phyloP scores from a whole-genome alignment of 2,797 vertebrate genomes.

The Sparidentex hasta region DNA sequence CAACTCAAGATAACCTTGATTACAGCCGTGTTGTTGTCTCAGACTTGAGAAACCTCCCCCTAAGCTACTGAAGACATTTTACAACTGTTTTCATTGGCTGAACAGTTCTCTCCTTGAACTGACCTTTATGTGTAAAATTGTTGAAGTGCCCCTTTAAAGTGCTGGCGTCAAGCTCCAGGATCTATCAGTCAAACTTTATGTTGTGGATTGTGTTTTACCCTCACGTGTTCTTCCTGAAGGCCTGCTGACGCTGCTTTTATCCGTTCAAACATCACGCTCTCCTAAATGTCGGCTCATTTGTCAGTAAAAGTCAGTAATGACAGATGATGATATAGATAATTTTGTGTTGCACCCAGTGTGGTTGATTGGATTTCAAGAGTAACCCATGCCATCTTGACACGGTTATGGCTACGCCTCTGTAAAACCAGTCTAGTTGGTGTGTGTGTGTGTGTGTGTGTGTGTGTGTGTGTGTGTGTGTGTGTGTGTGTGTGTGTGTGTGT shows the following conservation, averaged over 20 bases:
- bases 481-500: slow-evolving; percentile 3
- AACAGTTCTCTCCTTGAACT: neutral
- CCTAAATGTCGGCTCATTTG: slow-evolving; percentile 15
- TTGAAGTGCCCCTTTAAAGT: neutral
- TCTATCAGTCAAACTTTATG: neutral
- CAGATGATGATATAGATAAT: slow-evolving; percentile 16
- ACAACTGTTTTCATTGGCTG: neutral
- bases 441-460: slow-evolving; percentile 4
- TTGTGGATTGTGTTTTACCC: neutral
- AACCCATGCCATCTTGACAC: slow-evolving; percentile 10
- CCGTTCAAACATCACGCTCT: neutral
- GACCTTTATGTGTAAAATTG: neutral
- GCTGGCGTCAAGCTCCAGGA: neutral
- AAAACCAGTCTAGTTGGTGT: slow-evolving; percentile 9
- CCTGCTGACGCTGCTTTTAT: slow-evolving; percentile 4
- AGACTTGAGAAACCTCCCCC: neutral
- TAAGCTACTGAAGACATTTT: neutral
- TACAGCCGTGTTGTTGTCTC: neutral
- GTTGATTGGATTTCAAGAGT: slow-evolving; percentile 5
- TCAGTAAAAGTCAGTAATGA: slow-evolving; percentile 55
- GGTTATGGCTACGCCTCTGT: neutral
- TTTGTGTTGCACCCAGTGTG: neutral
- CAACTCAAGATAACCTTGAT: neutral
- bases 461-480: slow-evolving; percentile 2
- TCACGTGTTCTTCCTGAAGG: neutral